A percentile compares a stretch with the other conserved stretches of the same genome.
Conservation (phyloP, 2,797 vertebrate species). For the Cossypha dichroa region DNA sequence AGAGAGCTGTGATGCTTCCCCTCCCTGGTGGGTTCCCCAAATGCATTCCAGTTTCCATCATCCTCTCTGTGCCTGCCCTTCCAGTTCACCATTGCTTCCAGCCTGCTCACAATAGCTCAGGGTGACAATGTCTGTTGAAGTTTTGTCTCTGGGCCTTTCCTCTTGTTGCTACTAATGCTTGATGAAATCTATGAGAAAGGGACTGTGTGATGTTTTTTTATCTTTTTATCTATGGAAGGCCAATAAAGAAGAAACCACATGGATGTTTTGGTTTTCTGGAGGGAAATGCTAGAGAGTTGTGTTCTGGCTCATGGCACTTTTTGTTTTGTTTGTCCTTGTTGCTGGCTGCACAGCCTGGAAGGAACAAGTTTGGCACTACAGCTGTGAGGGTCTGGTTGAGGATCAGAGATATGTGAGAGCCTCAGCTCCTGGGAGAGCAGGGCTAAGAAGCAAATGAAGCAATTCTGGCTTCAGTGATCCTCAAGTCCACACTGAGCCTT, state of each 20-base stretch:
- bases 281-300: background rate
- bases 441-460: background rate
- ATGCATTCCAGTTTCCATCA: background rate
- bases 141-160: background rate
- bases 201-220: rapidly evolving
- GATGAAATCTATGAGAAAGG: background rate
- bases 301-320: background rate
- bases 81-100: background rate
- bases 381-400: background rate
- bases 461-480: background rate
- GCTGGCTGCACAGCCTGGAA: background rate
- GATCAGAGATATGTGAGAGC: background rate
- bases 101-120: rapidly evolving
- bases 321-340: background rate
- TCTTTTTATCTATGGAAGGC: background rate
- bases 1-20: background rate
- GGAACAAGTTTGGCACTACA: background rate
- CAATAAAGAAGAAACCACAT: background rate
- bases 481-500: rapidly evolving
- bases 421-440: background rate
- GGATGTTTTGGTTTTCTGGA: background rate
- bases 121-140: background rate
- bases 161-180: background rate
- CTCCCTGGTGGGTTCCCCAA: background rate
- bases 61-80: background rate